Percentiles rank a stretch among this genome's conserved stretches.
phyloP scores from a whole-genome alignment of 2,113 vertebrate species.

The Sinocyclocheilus maitianheensis region DNA sequence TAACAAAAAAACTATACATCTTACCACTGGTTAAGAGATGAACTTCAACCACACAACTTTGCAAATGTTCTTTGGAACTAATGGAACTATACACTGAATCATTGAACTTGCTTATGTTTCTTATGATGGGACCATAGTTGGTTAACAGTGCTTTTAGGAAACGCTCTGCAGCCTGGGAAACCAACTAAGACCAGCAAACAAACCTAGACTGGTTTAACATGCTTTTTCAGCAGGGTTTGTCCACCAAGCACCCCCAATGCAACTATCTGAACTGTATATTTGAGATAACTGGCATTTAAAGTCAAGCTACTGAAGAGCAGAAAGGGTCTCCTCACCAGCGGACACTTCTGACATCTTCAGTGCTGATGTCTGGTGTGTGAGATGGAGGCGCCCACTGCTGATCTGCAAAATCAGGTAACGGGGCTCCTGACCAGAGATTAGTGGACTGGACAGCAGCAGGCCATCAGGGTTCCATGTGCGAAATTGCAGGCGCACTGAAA shows the following conservation, averaged over 20 bases:
- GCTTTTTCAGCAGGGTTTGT: background rate
- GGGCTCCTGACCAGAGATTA: constrained; percentile 70
- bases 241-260: background rate
- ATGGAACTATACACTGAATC: background rate
- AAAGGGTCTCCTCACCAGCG: constrained; percentile 70
- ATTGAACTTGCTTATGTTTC: background rate
- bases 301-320: background rate
- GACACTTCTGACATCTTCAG: constrained; percentile 73
- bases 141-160: background rate
- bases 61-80: background rate
- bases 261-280: too few relatives aligned
- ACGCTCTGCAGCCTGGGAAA: background rate
- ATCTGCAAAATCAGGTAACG: constrained; percentile 77
- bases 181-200: background rate
- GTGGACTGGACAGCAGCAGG: constrained; percentile 78
- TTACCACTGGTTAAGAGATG: background rate
- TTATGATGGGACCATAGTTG: background rate
- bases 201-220: background rate
- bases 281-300: background rate
- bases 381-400: constrained; percentile 71
- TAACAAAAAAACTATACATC: background rate
- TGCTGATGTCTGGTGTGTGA: constrained; percentile 74
- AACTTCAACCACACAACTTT: background rate
- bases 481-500: constrained; percentile 86
- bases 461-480: constrained; percentile 85